These are phyloP conservation scores for Caenorhabditis inopinata DNA, from an alignment of 1,140 invertebrate species.

Conservation along the genomic window DNA sequence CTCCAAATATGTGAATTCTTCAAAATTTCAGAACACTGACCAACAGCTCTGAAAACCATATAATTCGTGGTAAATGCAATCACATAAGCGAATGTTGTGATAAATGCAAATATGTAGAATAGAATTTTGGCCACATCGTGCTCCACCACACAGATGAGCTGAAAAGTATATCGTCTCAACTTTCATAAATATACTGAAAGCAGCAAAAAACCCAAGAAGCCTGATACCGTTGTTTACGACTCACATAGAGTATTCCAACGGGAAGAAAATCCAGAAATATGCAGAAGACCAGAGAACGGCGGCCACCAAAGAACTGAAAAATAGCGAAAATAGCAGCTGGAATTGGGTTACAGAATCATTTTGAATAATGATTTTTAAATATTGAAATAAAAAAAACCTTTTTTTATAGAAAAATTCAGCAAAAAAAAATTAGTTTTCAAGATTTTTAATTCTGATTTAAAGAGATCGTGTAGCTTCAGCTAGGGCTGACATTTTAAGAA, in stretches of 20 bases:
- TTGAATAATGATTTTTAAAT: no score
- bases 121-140: constrained; percentile 51
- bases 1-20: neutral
- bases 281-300: constrained; percentile 54
- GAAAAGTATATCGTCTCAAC: neutral
- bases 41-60: constrained; percentile 56
- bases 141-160: constrained; percentile 52
- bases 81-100: constrained; percentile 55
- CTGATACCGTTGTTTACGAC: neutral
- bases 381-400: no score
- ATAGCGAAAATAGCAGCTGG: no score
- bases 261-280: constrained; percentile 50
- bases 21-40: neutral
- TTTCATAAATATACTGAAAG: no score
- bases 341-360: no score
- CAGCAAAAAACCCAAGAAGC: no score
- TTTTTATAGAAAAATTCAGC: no score
- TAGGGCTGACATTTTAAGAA: no score
- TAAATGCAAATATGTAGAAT: constrained; percentile 54
- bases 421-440: no score
- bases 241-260: constrained; percentile 47
- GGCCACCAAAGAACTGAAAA: constrained; percentile 50
- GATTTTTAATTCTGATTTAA: no score
- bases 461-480: no score
- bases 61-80: constrained; percentile 56